Evolutionary conservation across 2,888 invertebrate species (phyloP).

Genomic region (Adelphocoris suturalis): DNA sequence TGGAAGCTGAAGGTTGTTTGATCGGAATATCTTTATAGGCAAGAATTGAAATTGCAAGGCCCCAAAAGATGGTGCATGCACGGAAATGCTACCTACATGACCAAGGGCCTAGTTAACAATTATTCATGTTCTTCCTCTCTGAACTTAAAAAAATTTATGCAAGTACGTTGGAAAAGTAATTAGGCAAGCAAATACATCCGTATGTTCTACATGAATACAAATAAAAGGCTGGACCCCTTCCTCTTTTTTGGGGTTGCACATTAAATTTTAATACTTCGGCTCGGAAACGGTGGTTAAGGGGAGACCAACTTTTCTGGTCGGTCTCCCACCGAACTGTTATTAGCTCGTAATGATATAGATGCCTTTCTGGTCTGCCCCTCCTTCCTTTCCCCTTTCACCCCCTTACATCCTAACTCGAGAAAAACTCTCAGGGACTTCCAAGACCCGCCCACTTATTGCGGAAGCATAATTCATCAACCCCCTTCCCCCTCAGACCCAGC

Average conservation of each 20-base stretch:
- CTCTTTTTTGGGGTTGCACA: neutral
- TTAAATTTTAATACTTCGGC: conserved; percentile 44
- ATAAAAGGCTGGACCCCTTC: neutral
- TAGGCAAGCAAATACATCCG: too few species aligned
- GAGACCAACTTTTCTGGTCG: conserved; percentile 40
- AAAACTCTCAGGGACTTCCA: conserved; percentile 30
- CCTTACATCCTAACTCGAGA: neutral
- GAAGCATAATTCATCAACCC: conserved; percentile 65
- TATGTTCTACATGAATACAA: neutral
- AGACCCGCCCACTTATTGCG: conserved; percentile 53
- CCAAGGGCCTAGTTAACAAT: too few species aligned
- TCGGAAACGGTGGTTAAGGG: neutral
- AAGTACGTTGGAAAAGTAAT: too few species aligned
- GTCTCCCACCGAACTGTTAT: conserved; percentile 38
- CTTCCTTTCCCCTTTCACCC: neutral
- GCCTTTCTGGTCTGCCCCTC: neutral
- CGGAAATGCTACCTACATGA: too few species aligned
- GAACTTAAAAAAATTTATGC: too few species aligned
- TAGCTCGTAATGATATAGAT: conserved; percentile 65
- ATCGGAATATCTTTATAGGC: too few species aligned
- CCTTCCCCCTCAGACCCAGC: neutral
- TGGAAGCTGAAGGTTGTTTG: too few species aligned
- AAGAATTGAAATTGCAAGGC: too few species aligned
- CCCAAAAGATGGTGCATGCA: too few species aligned
- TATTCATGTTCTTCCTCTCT: too few species aligned